Conservation (phyloP, 2,888 invertebrate genomes). For the Lepidochrysops patricia region DNA sequence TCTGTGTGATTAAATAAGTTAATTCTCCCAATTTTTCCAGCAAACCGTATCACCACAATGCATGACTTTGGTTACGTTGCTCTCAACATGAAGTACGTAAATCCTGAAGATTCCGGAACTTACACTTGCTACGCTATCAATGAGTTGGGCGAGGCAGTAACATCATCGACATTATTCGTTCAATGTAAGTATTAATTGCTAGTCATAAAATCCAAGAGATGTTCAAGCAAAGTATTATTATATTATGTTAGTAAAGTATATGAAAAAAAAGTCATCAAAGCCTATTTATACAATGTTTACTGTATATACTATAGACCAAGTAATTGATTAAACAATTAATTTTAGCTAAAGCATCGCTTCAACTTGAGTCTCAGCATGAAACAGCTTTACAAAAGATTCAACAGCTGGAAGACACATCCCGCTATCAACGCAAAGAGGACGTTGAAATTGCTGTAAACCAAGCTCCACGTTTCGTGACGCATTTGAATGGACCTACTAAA, state of each 20-base stretch:
- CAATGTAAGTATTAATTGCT: conserved; percentile 77
- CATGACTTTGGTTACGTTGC: conserved; percentile 99
- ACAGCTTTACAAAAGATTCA: conserved; percentile 90
- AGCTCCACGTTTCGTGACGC: conserved; percentile 89
- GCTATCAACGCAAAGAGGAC: conserved; percentile 86
- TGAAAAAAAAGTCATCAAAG: too few relatives aligned
- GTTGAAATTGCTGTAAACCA: conserved; percentile 86
- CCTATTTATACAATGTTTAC: too few relatives aligned
- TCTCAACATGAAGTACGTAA: conserved; percentile 93
- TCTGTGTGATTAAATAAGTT: neutral
- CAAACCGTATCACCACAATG: conserved; percentile 94
- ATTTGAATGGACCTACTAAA: conserved; percentile 88
- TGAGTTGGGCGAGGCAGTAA: conserved; percentile 95
- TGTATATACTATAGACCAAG: too few relatives aligned
- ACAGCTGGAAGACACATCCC: conserved; percentile 86
- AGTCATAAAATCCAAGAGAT: neutral
- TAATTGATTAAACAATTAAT: conserved; percentile 18
- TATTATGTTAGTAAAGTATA: too few relatives aligned
- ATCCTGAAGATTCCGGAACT: conserved; percentile 96
- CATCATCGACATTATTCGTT: conserved; percentile 92
- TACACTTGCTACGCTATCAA: conserved; percentile 96
- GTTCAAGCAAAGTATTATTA: too few relatives aligned
- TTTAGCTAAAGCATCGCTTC: conserved; percentile 88
- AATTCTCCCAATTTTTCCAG: conserved; percentile 43
- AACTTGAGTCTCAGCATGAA: conserved; percentile 92